Conservation (phyloP, 2,888 invertebrate genomes). For the Hirudinaria manillensis region DNA sequence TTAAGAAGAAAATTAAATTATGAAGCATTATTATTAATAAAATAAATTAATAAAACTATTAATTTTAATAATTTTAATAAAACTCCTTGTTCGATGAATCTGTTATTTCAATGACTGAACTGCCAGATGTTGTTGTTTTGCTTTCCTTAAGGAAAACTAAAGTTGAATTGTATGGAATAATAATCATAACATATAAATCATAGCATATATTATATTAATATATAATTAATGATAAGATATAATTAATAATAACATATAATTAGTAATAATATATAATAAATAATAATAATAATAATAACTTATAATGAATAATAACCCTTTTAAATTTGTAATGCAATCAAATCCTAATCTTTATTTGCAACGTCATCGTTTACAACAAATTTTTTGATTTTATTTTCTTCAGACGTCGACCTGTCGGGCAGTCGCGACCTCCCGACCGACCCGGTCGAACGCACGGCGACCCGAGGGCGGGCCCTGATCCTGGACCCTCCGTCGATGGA, state of each 20-base stretch:
- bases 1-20: too few species aligned
- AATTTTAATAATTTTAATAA: too few species aligned
- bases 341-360: background rate
- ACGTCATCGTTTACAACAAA: background rate
- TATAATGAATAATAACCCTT: background rate
- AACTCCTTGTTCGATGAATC: too few species aligned
- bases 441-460: background rate
- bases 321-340: background rate
- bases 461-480: background rate
- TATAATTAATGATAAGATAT: too few species aligned
- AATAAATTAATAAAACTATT: too few species aligned
- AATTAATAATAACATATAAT: too few species aligned
- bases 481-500: background rate
- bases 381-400: background rate
- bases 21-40: too few species aligned
- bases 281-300: conserved; percentile 4
- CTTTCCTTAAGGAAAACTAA: too few species aligned
- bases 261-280: background rate
- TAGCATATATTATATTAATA: background rate
- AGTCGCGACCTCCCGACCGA: background rate
- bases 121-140: too few species aligned
- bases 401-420: too few species aligned
- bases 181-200: background rate
- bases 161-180: too few species aligned
- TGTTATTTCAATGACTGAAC: too few species aligned